Evolutionary conservation across 2,888 invertebrate genomes (phyloP).

Genomic region (Mechanitis mazaeus): DNA sequence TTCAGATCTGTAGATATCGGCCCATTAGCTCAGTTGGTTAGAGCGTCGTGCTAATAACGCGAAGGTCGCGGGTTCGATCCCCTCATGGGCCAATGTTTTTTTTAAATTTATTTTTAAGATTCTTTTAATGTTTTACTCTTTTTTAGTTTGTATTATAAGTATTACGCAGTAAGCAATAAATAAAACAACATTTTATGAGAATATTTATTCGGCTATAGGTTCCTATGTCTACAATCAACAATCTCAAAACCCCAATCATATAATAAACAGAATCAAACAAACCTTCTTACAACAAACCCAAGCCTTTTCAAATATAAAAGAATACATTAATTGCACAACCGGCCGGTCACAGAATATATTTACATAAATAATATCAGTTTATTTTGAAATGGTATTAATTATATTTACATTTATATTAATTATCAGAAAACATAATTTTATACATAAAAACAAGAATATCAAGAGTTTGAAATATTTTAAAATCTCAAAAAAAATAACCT

Average conservation of each 20-base stretch:
- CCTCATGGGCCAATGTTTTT: constrained; percentile 77
- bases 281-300: constrained; percentile 8
- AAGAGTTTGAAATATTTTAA: neutral
- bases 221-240: neutral
- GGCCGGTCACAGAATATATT: constrained; percentile 52
- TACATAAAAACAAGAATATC: neutral
- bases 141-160: too few relatives aligned
- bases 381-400: constrained; percentile 19
- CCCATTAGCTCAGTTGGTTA: constrained; percentile 83
- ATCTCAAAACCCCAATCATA: neutral
- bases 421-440: neutral
- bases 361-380: constrained; percentile 17
- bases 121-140: neutral
- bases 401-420: constrained; percentile 8
- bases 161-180: neutral
- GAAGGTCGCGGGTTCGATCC: constrained; percentile 86
- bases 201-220: neutral
- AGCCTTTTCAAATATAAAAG: constrained; percentile 1
- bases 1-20: constrained; percentile 34
- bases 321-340: constrained; percentile 64
- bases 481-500: neutral
- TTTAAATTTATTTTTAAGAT: constrained; percentile 7
- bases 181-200: neutral
- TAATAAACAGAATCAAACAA: constrained; percentile 3
- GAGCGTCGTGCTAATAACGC: constrained; percentile 87